Base-by-base conservation (phyloP, 92 coral and sea anemone species). In the Porites lobata region DNA sequence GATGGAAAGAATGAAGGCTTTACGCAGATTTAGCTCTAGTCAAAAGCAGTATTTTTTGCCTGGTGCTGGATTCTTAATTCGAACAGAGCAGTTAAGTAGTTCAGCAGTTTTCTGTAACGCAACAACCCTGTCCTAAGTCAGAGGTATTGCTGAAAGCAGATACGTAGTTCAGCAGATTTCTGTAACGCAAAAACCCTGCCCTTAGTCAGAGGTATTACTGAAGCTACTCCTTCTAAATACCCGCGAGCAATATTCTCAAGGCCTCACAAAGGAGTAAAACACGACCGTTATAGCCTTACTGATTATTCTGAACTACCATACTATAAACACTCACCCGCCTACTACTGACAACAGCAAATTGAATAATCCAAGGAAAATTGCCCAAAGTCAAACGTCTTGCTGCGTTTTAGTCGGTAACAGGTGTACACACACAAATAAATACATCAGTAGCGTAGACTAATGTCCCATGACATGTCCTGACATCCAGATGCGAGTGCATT, bases 301-400 rank as follows among this genome's bases (percentile, higher is more conserved):
- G 47, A 5, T 38, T 38, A 38, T 38, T 38, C 47, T 38, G 13
- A 24, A 59, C 50, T 38, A 9, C 15, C 58, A 80, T 68, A 69
- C 20, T 24, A n/a, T 32, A 52, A 14, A 26, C n/a, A 38, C 52
- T 52, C 50, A 56, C 57, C 8, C 56, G 9, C 77, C 53, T 69
- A 67, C 76, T 65, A 1, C 24, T 54, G 13, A 69, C 85, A 69
- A 14, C n/a, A 52, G 66, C 20, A 43, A 65, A 29, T 15, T 79
- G 59, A 58, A 64, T 59, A 26, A 15, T 81, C 85, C 77, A 69
- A 69, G 54, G 58, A 68, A 81, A 81, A 38, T 15, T 67, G 13
- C 13, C 85, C 85, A 14, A 19, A 19, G 18, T 14, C 43, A 65
- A 63, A 20, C n/a, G 5, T 54, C 85, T 66, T 51, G 78, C 57